These are phyloP conservation scores for Drosophila buzzatii DNA, from an alignment of 2,888 invertebrate genomes.

Conservation along the genomic window DNA sequence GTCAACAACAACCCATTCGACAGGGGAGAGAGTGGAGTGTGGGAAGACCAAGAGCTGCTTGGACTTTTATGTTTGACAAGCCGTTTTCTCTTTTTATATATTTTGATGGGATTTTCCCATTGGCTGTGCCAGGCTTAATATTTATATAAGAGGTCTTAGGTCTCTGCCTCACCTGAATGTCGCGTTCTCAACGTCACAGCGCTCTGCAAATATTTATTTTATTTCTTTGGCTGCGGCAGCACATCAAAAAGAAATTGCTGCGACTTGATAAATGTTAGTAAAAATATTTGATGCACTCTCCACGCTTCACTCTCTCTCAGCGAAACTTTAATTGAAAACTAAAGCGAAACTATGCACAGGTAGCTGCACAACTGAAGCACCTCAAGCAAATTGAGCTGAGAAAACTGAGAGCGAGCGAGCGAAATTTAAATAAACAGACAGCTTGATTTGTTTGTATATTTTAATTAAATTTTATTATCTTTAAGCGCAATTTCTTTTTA, in stretches of 20 bases:
- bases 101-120: slow-evolving; percentile 60
- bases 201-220: slow-evolving; percentile 61
- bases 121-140: slow-evolving; percentile 54
- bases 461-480: neutral
- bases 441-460: neutral
- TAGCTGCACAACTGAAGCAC: neutral
- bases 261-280: slow-evolving; percentile 14
- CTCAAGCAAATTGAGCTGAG: slow-evolving; percentile 10
- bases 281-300: slow-evolving; percentile 26
- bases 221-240: slow-evolving; percentile 38
- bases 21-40: neutral
- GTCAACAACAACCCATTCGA: slow-evolving; percentile 49
- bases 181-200: slow-evolving; percentile 36
- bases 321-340: slow-evolving; percentile 44
- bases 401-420: neutral
- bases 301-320: neutral
- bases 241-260: slow-evolving; percentile 36
- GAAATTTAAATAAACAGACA: neutral
- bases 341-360: slow-evolving; percentile 2
- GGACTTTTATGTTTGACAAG: slow-evolving; percentile 52
- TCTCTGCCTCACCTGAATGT: slow-evolving; percentile 1
- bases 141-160: slow-evolving; percentile 55
- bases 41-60: slow-evolving; percentile 9
- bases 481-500: no score
- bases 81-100: slow-evolving; percentile 18